Conservation (phyloP, 2,113 vertebrate species). For the human (Homo sapiens) region GRCh38 chr17:5927001-5927500, state of each 20-base stretch:
- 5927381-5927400: neutral
- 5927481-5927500: neutral
- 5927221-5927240: neutral
- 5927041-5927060: neutral
- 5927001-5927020: neutral
- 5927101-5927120: no score
- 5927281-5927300: slow-evolving; percentile 52
- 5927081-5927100: neutral
- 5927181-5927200: accelerated
- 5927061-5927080: neutral
- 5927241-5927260: neutral
- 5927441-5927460: accelerated
- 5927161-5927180: neutral
- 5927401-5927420: neutral
- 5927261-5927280: slow-evolving; percentile 39
- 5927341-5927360: slow-evolving; percentile 38
- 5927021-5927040: neutral
- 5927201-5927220: neutral
- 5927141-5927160: neutral
- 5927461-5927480: neutral
- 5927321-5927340: slow-evolving; percentile 51
- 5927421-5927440: neutral
- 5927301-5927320: slow-evolving; percentile 63
- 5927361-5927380: neutral
- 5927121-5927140: neutral